Percentiles rank a stretch among this genome's conserved stretches.
Evolutionary conservation across 2,797 vertebrate species (phyloP).

Genomic region (Syngnathus rostellatus): DNA sequence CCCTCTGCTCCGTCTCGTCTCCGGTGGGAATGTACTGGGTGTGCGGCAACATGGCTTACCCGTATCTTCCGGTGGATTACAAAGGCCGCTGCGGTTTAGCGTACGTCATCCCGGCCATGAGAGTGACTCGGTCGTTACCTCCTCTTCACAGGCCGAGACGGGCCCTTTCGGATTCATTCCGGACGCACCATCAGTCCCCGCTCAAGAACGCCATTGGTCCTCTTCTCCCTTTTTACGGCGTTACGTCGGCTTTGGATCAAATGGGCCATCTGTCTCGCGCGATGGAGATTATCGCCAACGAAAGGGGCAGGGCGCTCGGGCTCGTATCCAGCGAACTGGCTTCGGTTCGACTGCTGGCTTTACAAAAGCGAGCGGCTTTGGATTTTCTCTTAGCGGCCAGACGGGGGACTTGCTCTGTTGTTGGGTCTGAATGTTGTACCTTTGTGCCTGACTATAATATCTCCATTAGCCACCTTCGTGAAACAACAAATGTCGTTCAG

Average conservation of each 20-base stretch:
- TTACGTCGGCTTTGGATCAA: constrained; percentile 49
- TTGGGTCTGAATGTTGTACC: constrained; percentile 49
- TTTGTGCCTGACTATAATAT: constrained; percentile 49
- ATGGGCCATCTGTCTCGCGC: constrained; percentile 37
- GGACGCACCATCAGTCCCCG: constrained; percentile 39
- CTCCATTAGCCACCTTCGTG: constrained; percentile 29
- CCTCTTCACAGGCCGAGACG: constrained; percentile 7
- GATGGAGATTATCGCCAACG: constrained; percentile 37
- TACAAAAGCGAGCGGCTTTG: constrained; percentile 49
- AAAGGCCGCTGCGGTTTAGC: constrained; percentile 47
- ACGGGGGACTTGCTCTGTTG: constrained; percentile 43
- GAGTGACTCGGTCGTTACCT: constrained; percentile 31
- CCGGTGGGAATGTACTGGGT: constrained; percentile 52
- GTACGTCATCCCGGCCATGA: constrained; percentile 46
- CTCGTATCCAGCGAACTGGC: constrained; percentile 42
- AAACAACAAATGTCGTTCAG: constrained; percentile 21
- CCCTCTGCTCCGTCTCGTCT: constrained; percentile 44
- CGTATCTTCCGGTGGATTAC: constrained; percentile 44
- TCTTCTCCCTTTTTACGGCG: constrained; percentile 38
- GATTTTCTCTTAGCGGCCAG: constrained; percentile 44
- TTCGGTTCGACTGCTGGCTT: constrained; percentile 38
- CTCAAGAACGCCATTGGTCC: constrained; percentile 33
- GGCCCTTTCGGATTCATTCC: constrained; percentile 28
- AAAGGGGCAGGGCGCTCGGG: constrained; percentile 30
- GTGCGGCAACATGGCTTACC: constrained; percentile 37